Evolutionary conservation across 2,113 vertebrate species (phyloP).

Genomic region (Corythoichthys haematopterus): DNA sequence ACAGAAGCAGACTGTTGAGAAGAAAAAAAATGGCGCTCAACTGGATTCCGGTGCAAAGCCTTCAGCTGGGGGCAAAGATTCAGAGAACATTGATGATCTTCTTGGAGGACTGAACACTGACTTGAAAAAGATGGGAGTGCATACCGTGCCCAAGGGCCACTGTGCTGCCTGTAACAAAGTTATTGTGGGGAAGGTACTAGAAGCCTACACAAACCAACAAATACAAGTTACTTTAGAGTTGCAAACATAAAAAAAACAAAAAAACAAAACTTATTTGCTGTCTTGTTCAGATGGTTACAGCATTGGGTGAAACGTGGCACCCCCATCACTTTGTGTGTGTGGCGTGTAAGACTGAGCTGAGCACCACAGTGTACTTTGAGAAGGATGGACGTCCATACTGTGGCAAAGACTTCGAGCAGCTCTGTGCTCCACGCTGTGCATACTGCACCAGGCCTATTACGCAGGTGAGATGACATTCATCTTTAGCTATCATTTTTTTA

Average conservation of each 20-base stretch:
- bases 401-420: conserved; percentile 78
- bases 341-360: conserved; percentile 75
- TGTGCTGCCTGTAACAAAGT: conserved; percentile 81
- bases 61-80: conserved; percentile 20
- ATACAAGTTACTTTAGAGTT: neutral
- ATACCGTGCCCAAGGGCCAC: conserved; percentile 70
- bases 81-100: conserved; percentile 75
- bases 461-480: conserved; percentile 58
- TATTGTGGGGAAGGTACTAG: conserved; percentile 81
- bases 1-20: conserved; percentile 41
- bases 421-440: conserved; percentile 81
- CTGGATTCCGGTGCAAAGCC: conserved; percentile 17
- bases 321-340: conserved; percentile 84
- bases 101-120: conserved; percentile 79
- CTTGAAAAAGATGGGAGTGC: conserved; percentile 83
- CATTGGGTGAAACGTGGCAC: conserved; percentile 83
- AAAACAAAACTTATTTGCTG: rapidly evolving
- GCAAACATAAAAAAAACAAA: too few relatives aligned
- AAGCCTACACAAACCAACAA: neutral
- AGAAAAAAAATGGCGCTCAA: conserved; percentile 16
- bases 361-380: conserved; percentile 78
- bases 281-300: conserved; percentile 76
- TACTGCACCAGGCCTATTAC: conserved; percentile 81
- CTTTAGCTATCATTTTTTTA: neutral
- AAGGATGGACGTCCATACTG: conserved; percentile 78